Conservation (phyloP, 1,140 invertebrate genomes). For the Formica exsecta region DNA sequence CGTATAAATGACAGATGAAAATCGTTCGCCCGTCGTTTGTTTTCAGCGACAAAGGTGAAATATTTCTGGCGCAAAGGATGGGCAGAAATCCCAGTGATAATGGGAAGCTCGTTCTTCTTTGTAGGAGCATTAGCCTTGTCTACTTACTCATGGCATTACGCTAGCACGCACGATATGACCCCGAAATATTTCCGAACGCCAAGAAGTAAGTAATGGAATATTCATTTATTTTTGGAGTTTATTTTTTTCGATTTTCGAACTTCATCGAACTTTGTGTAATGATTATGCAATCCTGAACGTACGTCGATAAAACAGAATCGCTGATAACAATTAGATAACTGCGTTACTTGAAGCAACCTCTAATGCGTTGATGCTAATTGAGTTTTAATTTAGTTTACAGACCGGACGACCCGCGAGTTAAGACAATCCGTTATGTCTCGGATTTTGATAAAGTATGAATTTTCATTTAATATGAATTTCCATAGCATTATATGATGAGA, state of each 20-base stretch:
- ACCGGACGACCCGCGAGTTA: slow-evolving; percentile 63
- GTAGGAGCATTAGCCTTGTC: too few species aligned
- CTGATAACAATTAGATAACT: not conserved
- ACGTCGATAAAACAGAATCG: slow-evolving; percentile 34
- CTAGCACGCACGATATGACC: not conserved
- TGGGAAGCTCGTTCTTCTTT: not conserved
- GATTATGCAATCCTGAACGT: slow-evolving; percentile 35
- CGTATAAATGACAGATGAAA: not conserved
- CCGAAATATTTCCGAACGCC: slow-evolving; percentile 15
- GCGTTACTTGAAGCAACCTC: not conserved
- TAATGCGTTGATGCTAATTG: slow-evolving; percentile 9
- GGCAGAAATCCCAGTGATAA: slow-evolving; percentile 33
- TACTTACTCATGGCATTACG: accelerated
- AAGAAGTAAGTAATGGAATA: slow-evolving; percentile 54
- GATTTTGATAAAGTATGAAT: not conserved
- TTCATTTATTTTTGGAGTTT: not conserved
- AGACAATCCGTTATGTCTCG: slow-evolving; percentile 16
- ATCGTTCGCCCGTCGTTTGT: not conserved
- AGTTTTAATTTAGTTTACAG: slow-evolving; percentile 66
- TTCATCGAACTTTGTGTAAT: not conserved
- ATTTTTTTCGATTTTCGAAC: not conserved
- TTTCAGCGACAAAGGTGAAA: slow-evolving; percentile 17
- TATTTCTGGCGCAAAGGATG: slow-evolving; percentile 32
- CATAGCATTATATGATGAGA: not conserved
- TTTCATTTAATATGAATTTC: not conserved